These are phyloP conservation scores for Steinernema feltiae DNA, from an alignment of 1,140 invertebrate species.

Conservation along the genomic window DNA sequence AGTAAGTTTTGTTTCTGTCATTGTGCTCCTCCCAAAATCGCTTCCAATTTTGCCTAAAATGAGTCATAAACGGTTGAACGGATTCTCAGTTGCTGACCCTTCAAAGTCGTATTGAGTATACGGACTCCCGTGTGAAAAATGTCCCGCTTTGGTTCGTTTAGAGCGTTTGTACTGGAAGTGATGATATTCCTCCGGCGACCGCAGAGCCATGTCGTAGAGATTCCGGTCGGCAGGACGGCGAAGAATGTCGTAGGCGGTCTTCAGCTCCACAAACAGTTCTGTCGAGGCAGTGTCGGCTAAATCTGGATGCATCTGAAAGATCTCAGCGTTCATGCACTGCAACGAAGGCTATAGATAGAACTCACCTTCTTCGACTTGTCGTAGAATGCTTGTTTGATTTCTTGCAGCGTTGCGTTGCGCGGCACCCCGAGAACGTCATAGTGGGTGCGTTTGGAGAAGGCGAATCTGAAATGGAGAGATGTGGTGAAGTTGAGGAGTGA, in stretches of 20 bases:
- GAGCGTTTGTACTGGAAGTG: not conserved
- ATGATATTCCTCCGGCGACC: not conserved
- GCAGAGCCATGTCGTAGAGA: constrained; percentile 1
- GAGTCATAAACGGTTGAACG: not conserved
- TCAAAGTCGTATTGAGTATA: constrained; percentile 14
- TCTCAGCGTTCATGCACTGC: not conserved
- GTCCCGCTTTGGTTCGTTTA: not conserved
- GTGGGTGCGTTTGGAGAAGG: not conserved
- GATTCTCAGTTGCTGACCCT: not conserved
- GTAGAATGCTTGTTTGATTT: constrained; percentile 23
- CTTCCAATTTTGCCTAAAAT: constrained; percentile 14
- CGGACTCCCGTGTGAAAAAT: not conserved
- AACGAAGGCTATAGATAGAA: not conserved
- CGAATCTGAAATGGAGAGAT: constrained; percentile 5
- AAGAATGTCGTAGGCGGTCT: constrained; percentile 20
- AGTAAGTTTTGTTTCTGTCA: constrained; percentile 17
- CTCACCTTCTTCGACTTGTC: constrained; percentile 21
- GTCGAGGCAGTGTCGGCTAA: not conserved
- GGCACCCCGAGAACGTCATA: constrained; percentile 18
- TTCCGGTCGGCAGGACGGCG: constrained; percentile 12
- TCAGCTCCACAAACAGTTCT: constrained; percentile 17
- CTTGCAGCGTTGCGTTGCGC: not conserved
- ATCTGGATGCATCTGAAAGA: constrained; percentile 20
- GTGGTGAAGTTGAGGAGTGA: not conserved
- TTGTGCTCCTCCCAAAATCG: constrained; percentile 17